A percentile compares a stretch with the other conserved stretches of the same genome.
Conservation (phyloP, 2,797 vertebrate genomes). For the Argyrosomus regius region DNA sequence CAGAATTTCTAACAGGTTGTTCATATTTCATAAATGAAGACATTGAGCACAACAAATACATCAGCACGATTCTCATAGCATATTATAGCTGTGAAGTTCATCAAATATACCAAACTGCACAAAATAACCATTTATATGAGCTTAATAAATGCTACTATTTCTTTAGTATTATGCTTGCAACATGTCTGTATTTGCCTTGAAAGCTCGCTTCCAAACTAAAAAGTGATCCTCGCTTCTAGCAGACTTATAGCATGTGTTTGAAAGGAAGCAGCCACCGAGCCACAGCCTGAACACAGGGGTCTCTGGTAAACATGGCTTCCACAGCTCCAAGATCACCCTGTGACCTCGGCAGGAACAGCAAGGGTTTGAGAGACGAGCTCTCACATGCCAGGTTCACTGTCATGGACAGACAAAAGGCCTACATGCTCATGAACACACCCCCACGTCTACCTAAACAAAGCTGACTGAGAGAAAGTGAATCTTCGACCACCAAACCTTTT, state of each 20-base stretch:
- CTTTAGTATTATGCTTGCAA: neutral
- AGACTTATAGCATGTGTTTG: constrained; percentile 29
- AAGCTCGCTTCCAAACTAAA: constrained; percentile 12
- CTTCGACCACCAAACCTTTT: constrained; percentile 2
- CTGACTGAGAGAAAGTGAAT: neutral
- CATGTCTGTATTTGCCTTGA: neutral
- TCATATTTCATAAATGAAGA: neutral
- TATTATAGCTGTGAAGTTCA: neutral
- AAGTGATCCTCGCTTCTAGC: neutral
- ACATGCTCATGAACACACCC: constrained; percentile 20
- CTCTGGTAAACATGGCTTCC: constrained; percentile 78
- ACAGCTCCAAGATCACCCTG: constrained; percentile 66
- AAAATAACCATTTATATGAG: neutral
- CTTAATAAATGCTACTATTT: neutral
- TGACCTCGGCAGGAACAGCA: constrained; percentile 65
- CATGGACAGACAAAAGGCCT: constrained; percentile 35
- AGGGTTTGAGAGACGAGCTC: constrained; percentile 54
- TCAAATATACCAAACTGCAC: neutral
- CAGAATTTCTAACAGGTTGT: neutral
- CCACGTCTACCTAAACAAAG: constrained; percentile 12
- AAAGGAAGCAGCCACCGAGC: constrained; percentile 51
- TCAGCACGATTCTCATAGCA: neutral
- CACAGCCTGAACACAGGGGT: constrained; percentile 68
- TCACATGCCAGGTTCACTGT: constrained; percentile 61
- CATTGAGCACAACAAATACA: neutral